Evolutionary conservation across 2,797 vertebrate species (phyloP).

Genomic region (Prunella strophiata): DNA sequence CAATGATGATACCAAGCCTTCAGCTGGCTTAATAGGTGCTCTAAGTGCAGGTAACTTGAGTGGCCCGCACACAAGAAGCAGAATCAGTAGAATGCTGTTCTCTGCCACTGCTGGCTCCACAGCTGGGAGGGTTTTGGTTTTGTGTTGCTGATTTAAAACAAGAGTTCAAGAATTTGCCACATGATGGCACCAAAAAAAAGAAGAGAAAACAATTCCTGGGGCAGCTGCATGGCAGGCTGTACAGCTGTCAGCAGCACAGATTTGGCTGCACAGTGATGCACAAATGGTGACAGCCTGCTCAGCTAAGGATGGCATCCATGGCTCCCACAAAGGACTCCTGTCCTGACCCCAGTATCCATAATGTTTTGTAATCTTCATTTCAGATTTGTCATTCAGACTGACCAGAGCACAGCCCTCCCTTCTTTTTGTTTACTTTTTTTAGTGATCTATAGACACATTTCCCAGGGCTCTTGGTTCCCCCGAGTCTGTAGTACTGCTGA

Average conservation of each 20-base stretch:
- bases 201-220: neutral
- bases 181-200: neutral
- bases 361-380: neutral
- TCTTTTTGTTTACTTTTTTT: neutral
- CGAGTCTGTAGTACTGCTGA: accelerated
- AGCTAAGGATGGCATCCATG: accelerated
- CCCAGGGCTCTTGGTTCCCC: neutral
- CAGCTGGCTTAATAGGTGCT: neutral
- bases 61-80: neutral
- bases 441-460: accelerated
- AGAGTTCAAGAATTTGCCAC: neutral
- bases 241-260: neutral
- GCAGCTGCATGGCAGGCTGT: neutral
- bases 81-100: neutral
- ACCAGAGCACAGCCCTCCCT: neutral
- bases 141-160: neutral
- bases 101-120: neutral
- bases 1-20: accelerated
- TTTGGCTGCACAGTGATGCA: neutral
- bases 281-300: neutral
- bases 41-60: neutral
- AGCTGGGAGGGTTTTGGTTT: neutral
- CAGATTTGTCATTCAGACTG: neutral
- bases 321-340: neutral
- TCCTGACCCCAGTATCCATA: accelerated